Conservation (phyloP, 2,888 invertebrate species). For the Microctonus hyperodae region DNA sequence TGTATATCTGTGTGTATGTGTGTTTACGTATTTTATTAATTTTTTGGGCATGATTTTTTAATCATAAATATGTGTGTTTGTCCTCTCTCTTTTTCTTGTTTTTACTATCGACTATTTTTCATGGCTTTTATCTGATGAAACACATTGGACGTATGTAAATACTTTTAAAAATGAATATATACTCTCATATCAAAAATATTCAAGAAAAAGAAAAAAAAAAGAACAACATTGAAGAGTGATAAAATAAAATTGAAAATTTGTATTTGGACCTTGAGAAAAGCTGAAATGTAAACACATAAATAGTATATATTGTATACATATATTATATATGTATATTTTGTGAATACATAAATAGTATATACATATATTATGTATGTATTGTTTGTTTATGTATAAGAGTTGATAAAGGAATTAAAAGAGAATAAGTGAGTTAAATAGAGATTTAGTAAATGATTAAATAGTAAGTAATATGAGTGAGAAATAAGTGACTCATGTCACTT, state of each 20-base stretch:
- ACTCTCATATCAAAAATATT: not conserved
- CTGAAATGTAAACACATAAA: not conserved
- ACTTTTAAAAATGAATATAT: not conserved
- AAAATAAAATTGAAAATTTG: not conserved
- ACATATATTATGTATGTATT: not conserved
- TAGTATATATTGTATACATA: too few species aligned
- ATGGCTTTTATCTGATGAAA: slow-evolving; percentile 2
- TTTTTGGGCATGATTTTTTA: not conserved
- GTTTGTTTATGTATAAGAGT: too few species aligned
- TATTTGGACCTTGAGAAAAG: not conserved
- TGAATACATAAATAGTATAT: not conserved
- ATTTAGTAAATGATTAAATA: too few species aligned
- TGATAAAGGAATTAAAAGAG: not conserved
- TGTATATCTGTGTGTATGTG: not conserved
- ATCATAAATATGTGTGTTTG: not conserved
- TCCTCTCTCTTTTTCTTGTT: not conserved
- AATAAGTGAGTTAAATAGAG: not conserved
- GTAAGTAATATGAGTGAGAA: too few species aligned
- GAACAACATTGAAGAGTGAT: not conserved
- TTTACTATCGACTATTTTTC: not conserved
- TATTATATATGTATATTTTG: not conserved
- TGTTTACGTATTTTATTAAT: not conserved
- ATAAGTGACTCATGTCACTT: slow-evolving; percentile 14
- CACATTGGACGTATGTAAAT: not conserved
- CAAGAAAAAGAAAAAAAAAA: not conserved